Evolutionary conservation across 2,113 vertebrate species (phyloP).

Genomic region (Laticauda colubrina): DNA sequence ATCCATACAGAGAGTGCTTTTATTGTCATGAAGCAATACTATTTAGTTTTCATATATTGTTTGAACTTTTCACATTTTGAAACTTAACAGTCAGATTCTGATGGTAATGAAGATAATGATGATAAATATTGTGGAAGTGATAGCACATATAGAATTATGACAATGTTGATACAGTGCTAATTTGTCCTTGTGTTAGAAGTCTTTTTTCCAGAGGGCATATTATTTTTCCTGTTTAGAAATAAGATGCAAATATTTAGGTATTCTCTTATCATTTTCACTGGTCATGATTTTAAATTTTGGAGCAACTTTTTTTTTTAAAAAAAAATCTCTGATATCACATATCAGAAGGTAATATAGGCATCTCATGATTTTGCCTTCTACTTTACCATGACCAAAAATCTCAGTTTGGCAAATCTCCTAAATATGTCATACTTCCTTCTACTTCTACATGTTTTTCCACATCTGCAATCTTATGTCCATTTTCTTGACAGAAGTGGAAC

Average conservation of each 20-base stretch:
- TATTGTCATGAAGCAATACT: slow-evolving; percentile 53
- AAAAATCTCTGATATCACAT: not conserved
- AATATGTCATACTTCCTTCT: not conserved
- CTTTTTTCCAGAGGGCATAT: slow-evolving; percentile 10
- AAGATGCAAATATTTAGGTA: slow-evolving; percentile 34
- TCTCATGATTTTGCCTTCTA: slow-evolving; percentile 16
- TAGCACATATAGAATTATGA: slow-evolving; percentile 50
- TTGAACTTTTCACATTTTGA: slow-evolving; percentile 54
- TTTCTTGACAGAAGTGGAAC: not conserved
- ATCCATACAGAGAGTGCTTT: not conserved
- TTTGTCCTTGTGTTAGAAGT: slow-evolving; percentile 37
- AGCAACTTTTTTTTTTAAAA: not conserved
- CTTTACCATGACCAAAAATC: not conserved
- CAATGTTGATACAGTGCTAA: slow-evolving; percentile 46
- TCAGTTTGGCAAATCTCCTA: not conserved
- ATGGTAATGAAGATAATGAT: slow-evolving; percentile 48
- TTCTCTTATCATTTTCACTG: slow-evolving; percentile 22
- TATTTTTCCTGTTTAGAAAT: not conserved
- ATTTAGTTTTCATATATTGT: slow-evolving; percentile 65
- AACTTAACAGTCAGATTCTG: slow-evolving; percentile 58
- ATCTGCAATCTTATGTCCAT: not conserved
- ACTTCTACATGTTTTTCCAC: not conserved
- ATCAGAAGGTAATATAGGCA: not conserved
- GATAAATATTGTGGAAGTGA: slow-evolving; percentile 60
- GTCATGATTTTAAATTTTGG: slow-evolving; percentile 3